Percentiles rank a stretch among this genome's conserved stretches.
Conservation (phyloP, 2,797 vertebrate species). For the Takifugu rubripes region DNA sequence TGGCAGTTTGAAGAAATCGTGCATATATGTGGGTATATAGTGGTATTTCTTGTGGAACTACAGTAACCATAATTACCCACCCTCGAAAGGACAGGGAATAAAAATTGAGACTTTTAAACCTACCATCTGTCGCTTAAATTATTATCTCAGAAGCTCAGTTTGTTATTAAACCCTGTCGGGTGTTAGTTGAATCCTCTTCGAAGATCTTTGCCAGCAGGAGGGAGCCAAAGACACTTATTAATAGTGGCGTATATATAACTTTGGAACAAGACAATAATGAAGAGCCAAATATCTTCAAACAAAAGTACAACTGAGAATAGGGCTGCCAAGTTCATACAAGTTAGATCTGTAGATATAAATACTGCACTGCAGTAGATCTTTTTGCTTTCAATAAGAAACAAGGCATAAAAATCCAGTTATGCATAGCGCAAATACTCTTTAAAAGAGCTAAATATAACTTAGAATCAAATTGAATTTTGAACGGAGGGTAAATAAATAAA, state of each 20-base stretch:
- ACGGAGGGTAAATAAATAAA: no score
- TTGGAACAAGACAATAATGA: not conserved
- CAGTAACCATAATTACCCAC: not conserved
- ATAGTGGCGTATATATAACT: slow-evolving; percentile 12
- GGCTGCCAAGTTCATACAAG: no score
- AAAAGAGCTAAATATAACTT: no score
- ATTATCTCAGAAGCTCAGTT: slow-evolving; percentile 8
- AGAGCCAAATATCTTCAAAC: no score
- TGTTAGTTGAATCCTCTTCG: slow-evolving; percentile 19
- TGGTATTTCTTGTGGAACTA: no score
- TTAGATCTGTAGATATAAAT: no score
- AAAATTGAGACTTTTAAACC: slow-evolving; percentile 15
- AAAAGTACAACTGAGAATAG: no score
- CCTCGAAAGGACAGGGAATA: not conserved
- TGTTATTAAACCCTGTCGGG: slow-evolving; percentile 21
- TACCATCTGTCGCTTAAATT: slow-evolving; percentile 34
- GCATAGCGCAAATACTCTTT: no score
- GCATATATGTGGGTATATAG: not conserved
- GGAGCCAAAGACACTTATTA: slow-evolving; percentile 25
- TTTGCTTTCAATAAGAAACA: no score
- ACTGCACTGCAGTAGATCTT: no score
- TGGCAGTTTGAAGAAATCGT: not conserved
- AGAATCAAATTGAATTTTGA: no score
- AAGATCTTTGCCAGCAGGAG: slow-evolving; percentile 24
- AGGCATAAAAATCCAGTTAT: no score